phyloP scores from a whole-genome alignment of 2,113 vertebrate species.

The Microcebus lehilahytsara region DNA sequence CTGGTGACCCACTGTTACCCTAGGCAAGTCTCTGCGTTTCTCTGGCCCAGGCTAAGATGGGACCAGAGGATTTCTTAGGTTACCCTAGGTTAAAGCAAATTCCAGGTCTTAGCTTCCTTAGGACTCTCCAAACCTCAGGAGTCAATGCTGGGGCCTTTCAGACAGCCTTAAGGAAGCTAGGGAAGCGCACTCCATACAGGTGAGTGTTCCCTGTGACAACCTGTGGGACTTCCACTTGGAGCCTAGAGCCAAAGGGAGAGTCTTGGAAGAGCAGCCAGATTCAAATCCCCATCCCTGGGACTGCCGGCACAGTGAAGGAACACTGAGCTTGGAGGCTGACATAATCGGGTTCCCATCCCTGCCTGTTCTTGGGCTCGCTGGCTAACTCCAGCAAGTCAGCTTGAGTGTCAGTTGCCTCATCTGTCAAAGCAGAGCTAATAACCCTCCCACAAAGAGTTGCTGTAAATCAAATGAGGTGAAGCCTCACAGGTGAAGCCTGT shows the following conservation, averaged over 20 bases:
- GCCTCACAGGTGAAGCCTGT: background rate
- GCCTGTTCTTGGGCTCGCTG: background rate
- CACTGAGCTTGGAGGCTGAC: background rate
- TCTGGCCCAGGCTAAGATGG: background rate
- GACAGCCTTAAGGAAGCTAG: background rate
- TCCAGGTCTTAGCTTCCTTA: background rate
- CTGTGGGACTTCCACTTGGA: background rate
- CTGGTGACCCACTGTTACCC: background rate
- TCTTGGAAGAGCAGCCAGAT: background rate
- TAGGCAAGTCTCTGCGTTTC: background rate
- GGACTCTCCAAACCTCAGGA: background rate
- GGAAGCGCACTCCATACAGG: background rate
- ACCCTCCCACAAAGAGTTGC: background rate
- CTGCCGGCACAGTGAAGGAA: accelerated
- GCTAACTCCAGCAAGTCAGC: background rate
- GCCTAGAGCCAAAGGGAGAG: background rate
- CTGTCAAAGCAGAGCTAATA: background rate
- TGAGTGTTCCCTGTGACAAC: background rate
- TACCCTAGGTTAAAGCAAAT: background rate
- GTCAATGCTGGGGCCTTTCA: background rate
- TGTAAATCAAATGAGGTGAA: background rate
- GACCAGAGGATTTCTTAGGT: background rate
- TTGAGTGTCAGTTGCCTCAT: background rate
- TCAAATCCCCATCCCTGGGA: background rate
- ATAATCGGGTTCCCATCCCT: accelerated